Evolutionary conservation across 2,113 vertebrate species (phyloP), one percentile per base, ranked within the genome.

Genomic region (Pavo muticus): DNA sequence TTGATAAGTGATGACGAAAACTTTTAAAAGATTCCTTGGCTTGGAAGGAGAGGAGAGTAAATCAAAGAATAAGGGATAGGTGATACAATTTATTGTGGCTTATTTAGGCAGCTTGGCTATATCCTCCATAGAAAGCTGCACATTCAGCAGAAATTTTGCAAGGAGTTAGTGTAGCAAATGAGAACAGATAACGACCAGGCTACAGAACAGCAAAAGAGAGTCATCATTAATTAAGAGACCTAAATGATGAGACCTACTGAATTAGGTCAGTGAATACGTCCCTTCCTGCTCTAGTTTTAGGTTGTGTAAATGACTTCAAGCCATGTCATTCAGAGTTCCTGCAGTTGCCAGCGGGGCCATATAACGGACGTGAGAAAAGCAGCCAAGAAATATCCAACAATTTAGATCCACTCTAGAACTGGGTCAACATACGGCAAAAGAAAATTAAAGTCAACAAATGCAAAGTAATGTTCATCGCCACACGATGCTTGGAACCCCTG

Each of bases 381-480:
- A 60, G 29, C 93, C 94, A 95, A 96, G 93, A 93, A 95, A 73
- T 42, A 93, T 18, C 87, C 86, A 86, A 50, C 73, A 24, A 81
- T 87, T 97, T 77, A 96, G 87, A 88, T 67, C 96, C 79, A 59
- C 78, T 96, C 81, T 56, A 93, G 95, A 97, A 97, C 23, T 96
- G 93, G 96, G 96, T 96, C 96, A 95, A 83, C 94, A 92, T 72
- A 93, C 35, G 57, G 93, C 88, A 95, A 83, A 94, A 77, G 93
- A 96, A 95, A 96, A 96, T 95, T 96, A 85, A 97, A 97, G 94
- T 90, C 94, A 96, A 94, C 96, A 96, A 97, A 97, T 92, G 93
- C 94, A 96, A 97, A 97, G 94, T 95, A 97, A 97, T 70, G 96
- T 88, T 97, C 96, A 68, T 93, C 56, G 0, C 94, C 85, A 84